These are phyloP conservation scores for Lepus townsendii DNA, from an alignment of 2,797 vertebrate genomes.

Conservation along the genomic window DNA sequence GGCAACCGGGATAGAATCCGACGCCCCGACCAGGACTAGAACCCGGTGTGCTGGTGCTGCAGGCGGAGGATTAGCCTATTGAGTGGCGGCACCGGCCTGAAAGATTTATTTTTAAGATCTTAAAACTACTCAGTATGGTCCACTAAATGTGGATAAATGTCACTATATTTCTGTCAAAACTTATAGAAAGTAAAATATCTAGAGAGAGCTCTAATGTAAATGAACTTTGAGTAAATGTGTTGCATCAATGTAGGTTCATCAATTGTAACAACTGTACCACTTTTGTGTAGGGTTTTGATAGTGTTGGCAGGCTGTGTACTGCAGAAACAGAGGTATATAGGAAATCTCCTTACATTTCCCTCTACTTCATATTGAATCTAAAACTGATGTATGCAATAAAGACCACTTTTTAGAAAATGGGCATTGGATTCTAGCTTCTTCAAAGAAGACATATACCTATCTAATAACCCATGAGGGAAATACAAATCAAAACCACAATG, in stretches of 20 bases:
- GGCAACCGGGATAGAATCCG: too few relatives aligned
- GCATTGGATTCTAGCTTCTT: neutral
- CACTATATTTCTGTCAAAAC: neutral
- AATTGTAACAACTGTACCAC: neutral
- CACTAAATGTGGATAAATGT: neutral
- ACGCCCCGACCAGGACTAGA: too few relatives aligned
- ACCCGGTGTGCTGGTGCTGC: too few relatives aligned
- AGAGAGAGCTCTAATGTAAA: neutral
- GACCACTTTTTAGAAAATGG: neutral
- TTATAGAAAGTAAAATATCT: neutral
- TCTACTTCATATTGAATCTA: neutral
- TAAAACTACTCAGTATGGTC: neutral
- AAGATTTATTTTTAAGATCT: neutral
- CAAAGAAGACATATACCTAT: neutral
- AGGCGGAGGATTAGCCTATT: too few relatives aligned
- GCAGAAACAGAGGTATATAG: neutral
- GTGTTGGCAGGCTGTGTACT: neutral
- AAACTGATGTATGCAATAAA: constrained; percentile 13
- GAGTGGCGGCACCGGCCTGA: too few relatives aligned
- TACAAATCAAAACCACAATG: neutral
- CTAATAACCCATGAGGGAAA: neutral
- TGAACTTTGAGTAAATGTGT: neutral
- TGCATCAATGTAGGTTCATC: neutral
- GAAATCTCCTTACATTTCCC: neutral
- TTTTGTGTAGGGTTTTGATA: neutral